Percentiles rank a stretch among this genome's conserved stretches.
Conservation (phyloP, 2,888 invertebrate genomes). For the Andrena bucephala region DNA sequence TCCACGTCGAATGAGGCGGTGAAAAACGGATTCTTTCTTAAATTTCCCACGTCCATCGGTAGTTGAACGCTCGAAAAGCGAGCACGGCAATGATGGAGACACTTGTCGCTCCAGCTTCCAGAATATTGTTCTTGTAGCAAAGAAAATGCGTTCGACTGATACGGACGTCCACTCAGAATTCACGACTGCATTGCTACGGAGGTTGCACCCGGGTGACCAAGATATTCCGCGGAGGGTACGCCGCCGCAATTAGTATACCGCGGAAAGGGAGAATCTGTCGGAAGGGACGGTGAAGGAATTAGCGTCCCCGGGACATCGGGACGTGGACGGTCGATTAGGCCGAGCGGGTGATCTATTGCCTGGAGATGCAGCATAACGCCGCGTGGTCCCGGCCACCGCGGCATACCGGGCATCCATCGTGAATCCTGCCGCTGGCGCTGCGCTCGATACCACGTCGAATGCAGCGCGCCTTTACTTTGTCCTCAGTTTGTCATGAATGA, state of each 20-base stretch:
- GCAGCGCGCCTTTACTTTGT: slow-evolving; percentile 59
- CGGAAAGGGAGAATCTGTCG: slow-evolving; percentile 34
- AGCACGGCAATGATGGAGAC: not conserved
- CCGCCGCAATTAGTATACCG: slow-evolving; percentile 50
- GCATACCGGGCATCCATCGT: slow-evolving; percentile 38
- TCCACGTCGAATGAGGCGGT: slow-evolving; percentile 14
- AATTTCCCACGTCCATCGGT: slow-evolving; percentile 11
- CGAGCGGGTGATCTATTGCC: slow-evolving; percentile 67
- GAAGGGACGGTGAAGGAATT: slow-evolving; percentile 52
- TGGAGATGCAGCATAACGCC: slow-evolving; percentile 42
- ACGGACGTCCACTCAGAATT: not conserved
- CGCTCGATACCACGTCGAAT: slow-evolving; percentile 35
- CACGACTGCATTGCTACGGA: not conserved
- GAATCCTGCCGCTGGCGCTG: slow-evolving; percentile 5
- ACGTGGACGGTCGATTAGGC: slow-evolving; percentile 61
- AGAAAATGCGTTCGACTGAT: no score
- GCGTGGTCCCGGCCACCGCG: slow-evolving; percentile 22
- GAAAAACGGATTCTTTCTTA: slow-evolving; percentile 39
- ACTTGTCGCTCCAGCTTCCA: no score
- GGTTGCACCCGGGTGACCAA: not conserved
- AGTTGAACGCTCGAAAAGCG: slow-evolving; percentile 21
- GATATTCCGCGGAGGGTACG: slow-evolving; percentile 9
- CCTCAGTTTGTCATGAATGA: slow-evolving; percentile 77
- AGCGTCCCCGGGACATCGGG: slow-evolving; percentile 58
- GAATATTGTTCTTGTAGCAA: no score